Conservation (phyloP, 2,113 vertebrate genomes). For the Calonectris borealis region DNA sequence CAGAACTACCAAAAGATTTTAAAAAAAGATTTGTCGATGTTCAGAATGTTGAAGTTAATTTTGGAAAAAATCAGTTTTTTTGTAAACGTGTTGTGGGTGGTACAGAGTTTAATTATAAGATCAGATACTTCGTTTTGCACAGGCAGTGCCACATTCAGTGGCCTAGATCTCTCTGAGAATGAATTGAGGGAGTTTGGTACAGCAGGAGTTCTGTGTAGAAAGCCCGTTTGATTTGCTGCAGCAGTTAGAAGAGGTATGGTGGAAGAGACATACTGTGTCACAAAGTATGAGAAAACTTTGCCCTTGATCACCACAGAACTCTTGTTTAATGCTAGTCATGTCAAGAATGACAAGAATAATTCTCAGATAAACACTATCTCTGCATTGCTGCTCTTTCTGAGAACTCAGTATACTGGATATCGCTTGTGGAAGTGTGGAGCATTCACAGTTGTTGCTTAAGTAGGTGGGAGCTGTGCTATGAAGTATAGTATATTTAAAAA, state of each 20-base stretch:
- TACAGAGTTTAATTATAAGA: neutral
- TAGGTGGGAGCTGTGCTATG: neutral
- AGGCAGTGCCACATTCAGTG: neutral
- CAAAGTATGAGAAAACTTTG: neutral
- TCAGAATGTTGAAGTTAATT: neutral
- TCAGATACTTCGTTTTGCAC: neutral
- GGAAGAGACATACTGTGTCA: neutral
- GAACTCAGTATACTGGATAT: neutral
- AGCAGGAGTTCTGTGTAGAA: neutral
- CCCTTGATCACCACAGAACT: neutral
- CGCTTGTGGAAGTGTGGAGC: neutral
- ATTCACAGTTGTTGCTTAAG: neutral
- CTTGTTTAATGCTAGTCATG: neutral
- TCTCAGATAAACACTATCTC: neutral
- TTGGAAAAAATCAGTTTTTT: neutral
- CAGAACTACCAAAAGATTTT: neutral
- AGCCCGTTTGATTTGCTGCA: neutral
- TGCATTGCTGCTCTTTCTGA: neutral
- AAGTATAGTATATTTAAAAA: neutral
- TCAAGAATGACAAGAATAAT: neutral
- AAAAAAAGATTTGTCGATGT: neutral
- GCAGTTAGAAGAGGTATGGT: neutral
- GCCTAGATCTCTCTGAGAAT: neutral
- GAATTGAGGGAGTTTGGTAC: neutral
- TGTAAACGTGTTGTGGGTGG: neutral